These are phyloP conservation scores for Chlorocebus sabaeus DNA, from an alignment of 2,113 vertebrate genomes.

Conservation along the genomic window DNA sequence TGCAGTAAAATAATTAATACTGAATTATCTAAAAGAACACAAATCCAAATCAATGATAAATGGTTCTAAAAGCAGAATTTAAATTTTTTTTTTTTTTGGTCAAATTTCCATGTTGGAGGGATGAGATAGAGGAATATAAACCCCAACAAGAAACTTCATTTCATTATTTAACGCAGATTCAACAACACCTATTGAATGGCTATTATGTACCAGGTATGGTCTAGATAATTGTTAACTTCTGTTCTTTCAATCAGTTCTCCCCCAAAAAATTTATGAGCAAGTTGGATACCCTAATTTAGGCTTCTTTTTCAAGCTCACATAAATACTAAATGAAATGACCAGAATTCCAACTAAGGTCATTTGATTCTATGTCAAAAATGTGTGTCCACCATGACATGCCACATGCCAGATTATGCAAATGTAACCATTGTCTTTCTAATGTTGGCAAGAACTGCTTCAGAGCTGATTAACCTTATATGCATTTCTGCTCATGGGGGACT, in stretches of 20 bases:
- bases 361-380: constrained; percentile 12
- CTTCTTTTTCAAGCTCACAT: not conserved
- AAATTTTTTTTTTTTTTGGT: not conserved
- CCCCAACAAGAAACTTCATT: not conserved
- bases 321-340: not conserved
- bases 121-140: not conserved
- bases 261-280: not conserved
- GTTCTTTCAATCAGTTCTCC: not conserved
- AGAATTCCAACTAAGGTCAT: not conserved
- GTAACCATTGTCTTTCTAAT: not conserved
- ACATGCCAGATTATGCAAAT: not conserved
- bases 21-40: constrained; percentile 6
- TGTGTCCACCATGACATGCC: not conserved
- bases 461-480: not conserved
- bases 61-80: constrained; percentile 23
- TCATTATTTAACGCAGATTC: not conserved
- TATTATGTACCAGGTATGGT: not conserved
- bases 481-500: not conserved
- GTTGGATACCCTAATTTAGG: not conserved
- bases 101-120: not conserved
- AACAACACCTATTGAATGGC: not conserved
- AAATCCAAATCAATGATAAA: constrained; percentile 46
- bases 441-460: not conserved
- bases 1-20: constrained; percentile 22
- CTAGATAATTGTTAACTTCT: not conserved